Evolutionary conservation across 1,140 invertebrate species (phyloP).

Genomic region (Whitmania pigra): DNA sequence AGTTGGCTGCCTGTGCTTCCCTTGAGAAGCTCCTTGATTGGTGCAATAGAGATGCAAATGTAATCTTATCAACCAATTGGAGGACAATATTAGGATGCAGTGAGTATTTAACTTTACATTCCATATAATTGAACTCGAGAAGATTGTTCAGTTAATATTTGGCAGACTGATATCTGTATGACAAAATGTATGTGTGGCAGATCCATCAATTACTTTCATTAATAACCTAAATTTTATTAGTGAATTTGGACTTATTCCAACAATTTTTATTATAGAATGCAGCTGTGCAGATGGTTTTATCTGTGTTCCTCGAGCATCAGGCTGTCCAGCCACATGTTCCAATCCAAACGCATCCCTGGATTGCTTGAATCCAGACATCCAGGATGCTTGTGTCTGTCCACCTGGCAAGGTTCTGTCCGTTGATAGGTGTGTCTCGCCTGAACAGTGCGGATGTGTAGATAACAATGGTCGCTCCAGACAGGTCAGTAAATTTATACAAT

Average conservation of each 20-base stretch:
- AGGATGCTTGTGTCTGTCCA: background rate
- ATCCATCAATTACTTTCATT: too few species aligned
- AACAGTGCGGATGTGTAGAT: background rate
- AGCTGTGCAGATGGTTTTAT: background rate
- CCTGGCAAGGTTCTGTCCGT: background rate
- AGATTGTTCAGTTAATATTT: too few species aligned
- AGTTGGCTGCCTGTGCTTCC: background rate
- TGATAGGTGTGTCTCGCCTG: background rate
- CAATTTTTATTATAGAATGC: background rate
- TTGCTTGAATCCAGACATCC: background rate
- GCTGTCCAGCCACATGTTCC: background rate
- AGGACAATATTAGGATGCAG: background rate
- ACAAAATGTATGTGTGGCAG: too few species aligned
- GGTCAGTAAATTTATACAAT: background rate
- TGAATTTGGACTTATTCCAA: too few species aligned
- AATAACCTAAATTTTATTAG: too few species aligned
- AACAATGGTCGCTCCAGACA: background rate
- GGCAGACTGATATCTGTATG: too few species aligned
- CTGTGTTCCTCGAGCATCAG: background rate
- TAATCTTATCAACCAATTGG: background rate
- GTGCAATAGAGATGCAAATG: background rate
- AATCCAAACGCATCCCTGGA: background rate
- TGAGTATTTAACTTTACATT: background rate
- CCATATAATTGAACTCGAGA: background rate
- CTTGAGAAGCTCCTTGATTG: background rate